phyloP scores from a whole-genome alignment of 2,888 invertebrate genomes.

The Cancer borealis region DNA sequence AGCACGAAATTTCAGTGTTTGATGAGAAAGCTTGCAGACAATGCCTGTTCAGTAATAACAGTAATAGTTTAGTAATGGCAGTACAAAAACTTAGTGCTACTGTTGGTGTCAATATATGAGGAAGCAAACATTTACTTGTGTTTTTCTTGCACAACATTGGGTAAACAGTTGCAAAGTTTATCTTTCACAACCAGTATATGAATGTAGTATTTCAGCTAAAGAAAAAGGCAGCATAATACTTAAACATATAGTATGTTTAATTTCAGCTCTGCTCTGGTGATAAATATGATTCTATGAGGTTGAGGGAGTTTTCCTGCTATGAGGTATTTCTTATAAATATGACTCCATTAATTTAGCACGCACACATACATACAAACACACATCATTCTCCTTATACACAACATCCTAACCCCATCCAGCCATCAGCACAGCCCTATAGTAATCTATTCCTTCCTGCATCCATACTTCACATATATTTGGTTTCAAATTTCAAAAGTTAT shows the following conservation, averaged over 20 bases:
- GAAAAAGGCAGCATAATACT: conserved; percentile 30
- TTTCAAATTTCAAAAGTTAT: not conserved
- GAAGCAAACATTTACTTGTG: not conserved
- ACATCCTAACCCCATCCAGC: not conserved
- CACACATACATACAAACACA: not conserved
- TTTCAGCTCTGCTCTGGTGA: not conserved
- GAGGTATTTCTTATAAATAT: conserved; percentile 1
- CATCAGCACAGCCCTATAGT: not conserved
- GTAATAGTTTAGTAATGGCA: not conserved
- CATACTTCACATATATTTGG: not conserved
- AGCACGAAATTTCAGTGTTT: not conserved
- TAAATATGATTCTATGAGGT: not conserved
- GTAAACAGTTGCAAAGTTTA: not conserved
- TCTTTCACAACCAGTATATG: not conserved
- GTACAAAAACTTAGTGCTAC: conserved; percentile 24
- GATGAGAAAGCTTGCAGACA: not conserved
- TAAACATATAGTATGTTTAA: not conserved
- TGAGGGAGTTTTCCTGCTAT: not conserved
- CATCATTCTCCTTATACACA: not conserved
- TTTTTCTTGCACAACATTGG: not conserved
- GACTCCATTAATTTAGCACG: not conserved
- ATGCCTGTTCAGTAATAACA: not conserved
- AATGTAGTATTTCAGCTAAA: not conserved
- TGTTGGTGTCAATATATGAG: not conserved
- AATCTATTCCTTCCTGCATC: not conserved